Conservation (phyloP, 2,113 vertebrate genomes). For the Pangasianodon hypophthalmus region DNA sequence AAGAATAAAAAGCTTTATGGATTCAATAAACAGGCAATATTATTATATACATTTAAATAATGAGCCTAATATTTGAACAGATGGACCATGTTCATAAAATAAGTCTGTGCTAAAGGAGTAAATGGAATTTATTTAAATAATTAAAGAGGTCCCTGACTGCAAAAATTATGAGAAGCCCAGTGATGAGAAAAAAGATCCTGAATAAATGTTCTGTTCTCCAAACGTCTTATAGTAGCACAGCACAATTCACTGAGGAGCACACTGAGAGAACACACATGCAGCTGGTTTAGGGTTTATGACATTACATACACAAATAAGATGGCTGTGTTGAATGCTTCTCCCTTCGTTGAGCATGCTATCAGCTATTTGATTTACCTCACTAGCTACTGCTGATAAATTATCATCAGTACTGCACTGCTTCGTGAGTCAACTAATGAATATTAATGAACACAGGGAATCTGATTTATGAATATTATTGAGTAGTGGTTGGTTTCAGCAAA, state of each 20-base stretch:
- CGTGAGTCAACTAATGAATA: constrained; percentile 4
- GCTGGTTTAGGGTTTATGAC: neutral
- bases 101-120: neutral
- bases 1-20: neutral
- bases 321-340: neutral
- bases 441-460: neutral
- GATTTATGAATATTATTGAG: neutral
- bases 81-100: neutral
- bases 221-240: neutral
- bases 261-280: neutral
- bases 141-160: neutral
- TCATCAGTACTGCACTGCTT: neutral
- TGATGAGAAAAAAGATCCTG: neutral
- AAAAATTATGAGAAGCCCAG: neutral
- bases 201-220: neutral
- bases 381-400: constrained; percentile 2
- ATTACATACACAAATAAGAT: neutral
- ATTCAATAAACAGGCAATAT: neutral
- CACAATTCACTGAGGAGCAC: neutral
- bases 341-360: neutral
- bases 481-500: neutral
- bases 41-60: neutral
- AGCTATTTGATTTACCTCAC: constrained; percentile 6
- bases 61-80: neutral
- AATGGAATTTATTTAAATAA: neutral